Evolutionary conservation across 2,888 invertebrate genomes (phyloP), one percentile per base, ranked within the genome.

Genomic region (Euzetes globulus): DNA sequence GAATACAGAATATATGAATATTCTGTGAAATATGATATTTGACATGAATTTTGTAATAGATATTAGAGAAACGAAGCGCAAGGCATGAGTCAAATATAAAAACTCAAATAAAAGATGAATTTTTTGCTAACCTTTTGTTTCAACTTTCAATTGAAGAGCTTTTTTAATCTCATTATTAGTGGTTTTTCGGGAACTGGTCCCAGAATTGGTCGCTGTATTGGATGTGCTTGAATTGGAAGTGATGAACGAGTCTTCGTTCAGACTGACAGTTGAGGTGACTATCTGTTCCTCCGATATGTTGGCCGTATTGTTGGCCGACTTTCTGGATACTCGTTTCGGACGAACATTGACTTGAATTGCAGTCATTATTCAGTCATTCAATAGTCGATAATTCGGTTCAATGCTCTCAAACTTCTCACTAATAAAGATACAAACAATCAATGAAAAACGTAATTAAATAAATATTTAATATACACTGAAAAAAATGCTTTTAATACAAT

Each of bases 91-190:
- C 15, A 50, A 50, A n/a, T 4, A 15, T 13, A n/a, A 45, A 45
- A 11, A 45, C 7, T 17, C 3, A 15, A 50, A 50, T 4, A 50
- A 13, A n/a, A n/a, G 9, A 58, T 19, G 25, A 60, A 17, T 22
- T 29, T 2, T 17, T 29, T 29, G n/a, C 65, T 6, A 33, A 65
- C 33, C 65, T 65, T 65, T 65, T n/a, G 65, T 37, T 25, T 65
- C 65, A 11, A 19, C 33, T 65, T 65, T 65, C 37, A 65, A 37
- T 25, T 65, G 65, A 41, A 65, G 65, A 7, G 65, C 65, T 65
- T 65, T 65, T 41, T 65, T 65, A 3, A 65, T 33, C 11, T 65
- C 65, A n/a, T 65, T 33, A 37, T 65, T n/a, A n/a, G n/a, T 65
- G 13, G 65, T 17, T 65, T 65, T 65, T 19, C 65, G 33, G 1